These are phyloP conservation scores for Holothuria glaberrima DNA, from an alignment of 35 echinoderm and acorn worm species.

Conservation along the genomic window DNA sequence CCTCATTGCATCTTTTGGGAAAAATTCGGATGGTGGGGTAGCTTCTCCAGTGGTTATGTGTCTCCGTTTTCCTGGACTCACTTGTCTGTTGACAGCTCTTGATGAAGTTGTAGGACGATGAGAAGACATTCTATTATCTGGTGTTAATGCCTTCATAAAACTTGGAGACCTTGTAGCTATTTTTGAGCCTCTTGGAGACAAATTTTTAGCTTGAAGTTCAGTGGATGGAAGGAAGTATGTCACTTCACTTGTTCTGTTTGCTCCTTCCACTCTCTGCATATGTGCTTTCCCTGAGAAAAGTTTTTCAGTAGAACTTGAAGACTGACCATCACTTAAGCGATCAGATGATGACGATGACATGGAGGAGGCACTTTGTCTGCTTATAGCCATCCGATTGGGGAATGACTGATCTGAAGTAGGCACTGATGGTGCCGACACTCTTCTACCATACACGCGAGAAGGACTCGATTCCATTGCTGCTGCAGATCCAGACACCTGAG, in stretches of 20 bases:
- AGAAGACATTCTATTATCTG: background rate
- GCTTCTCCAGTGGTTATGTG: background rate
- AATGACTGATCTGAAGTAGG: conserved; percentile 31
- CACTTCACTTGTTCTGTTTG: conserved; percentile 33
- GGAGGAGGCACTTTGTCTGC: conserved; percentile 62
- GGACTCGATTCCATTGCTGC: background rate
- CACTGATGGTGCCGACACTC: conserved; percentile 16
- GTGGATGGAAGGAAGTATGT: conserved; percentile 3
- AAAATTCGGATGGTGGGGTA: conserved; percentile 79
- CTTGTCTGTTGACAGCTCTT: background rate
- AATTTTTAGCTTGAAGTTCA: conserved; percentile 24
- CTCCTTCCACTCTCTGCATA: conserved; percentile 37
- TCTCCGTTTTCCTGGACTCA: conserved; percentile 16
- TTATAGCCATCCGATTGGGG: conserved; percentile 47
- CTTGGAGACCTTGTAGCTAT: conserved; percentile 40
- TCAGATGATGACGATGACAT: conserved; percentile 75
- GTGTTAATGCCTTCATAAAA: conserved; percentile 44
- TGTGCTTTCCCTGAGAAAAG: conserved; percentile 46
- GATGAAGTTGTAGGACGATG: conserved; percentile 1
- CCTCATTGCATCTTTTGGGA: conserved; percentile 74
- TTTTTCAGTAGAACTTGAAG: conserved; percentile 76
- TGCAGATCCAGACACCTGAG: conserved; percentile 11
- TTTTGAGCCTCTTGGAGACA: conserved; percentile 31
- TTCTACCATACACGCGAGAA: conserved; percentile 1
- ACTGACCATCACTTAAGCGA: conserved; percentile 68